These are phyloP conservation scores for Calliphora vicina DNA, from an alignment of 1,140 invertebrate genomes.

Conservation along the genomic window DNA sequence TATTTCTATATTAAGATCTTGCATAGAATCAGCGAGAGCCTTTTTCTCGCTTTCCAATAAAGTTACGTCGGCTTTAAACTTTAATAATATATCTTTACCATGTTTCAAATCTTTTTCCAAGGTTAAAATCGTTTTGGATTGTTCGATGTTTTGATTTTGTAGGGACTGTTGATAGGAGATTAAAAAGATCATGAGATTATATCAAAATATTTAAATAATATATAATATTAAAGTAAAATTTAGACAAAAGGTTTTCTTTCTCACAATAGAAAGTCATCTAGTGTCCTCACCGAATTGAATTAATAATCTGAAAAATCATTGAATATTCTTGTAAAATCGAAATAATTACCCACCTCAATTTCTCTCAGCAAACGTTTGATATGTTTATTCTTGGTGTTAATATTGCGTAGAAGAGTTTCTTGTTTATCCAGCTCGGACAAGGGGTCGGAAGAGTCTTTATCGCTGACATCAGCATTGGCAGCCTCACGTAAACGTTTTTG, in stretches of 20 bases:
- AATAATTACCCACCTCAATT: constrained; percentile 53
- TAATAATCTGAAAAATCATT: too few relatives aligned
- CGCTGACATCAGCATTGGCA: constrained; percentile 52
- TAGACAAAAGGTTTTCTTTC: too few relatives aligned
- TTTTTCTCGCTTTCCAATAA: constrained; percentile 52
- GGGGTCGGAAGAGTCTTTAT: constrained; percentile 61
- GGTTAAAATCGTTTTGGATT: constrained; percentile 54
- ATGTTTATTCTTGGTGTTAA: constrained; percentile 61
- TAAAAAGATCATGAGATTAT: neutral
- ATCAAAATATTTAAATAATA: too few relatives aligned
- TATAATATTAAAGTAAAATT: too few relatives aligned
- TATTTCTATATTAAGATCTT: constrained; percentile 50
- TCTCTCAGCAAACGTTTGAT: constrained; percentile 59
- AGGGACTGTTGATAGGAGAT: constrained; percentile 44
- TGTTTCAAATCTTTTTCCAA: constrained; percentile 52
- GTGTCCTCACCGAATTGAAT: too few relatives aligned
- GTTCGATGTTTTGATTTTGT: constrained; percentile 56
- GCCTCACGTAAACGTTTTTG: constrained; percentile 53
- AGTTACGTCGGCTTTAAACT: constrained; percentile 51
- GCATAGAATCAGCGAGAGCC: constrained; percentile 42
- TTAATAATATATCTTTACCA: constrained; percentile 45
- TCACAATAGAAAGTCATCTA: too few relatives aligned
- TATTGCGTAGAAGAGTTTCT: constrained; percentile 59
- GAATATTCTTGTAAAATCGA: too few relatives aligned
- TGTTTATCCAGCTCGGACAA: constrained; percentile 60